Evolutionary conservation across 2,113 vertebrate species (phyloP), one percentile per base, ranked within the genome.

Genomic region (Paramormyrops kingsleyae): DNA sequence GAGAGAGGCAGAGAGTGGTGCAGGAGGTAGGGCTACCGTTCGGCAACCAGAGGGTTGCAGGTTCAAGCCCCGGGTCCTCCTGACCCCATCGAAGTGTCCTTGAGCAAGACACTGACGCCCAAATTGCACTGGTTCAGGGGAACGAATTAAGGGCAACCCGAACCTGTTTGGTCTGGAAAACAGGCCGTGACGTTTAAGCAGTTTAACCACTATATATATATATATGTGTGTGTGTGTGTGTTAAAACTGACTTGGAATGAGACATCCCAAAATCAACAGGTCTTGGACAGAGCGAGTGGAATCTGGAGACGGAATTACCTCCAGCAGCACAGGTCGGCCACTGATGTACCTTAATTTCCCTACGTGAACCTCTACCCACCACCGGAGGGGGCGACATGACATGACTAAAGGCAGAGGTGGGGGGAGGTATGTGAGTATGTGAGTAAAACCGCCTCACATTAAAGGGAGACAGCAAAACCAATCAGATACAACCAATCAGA

Each of bases 111-210:
- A n/a, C n/a, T n/a, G n/a, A n/a, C n/a, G n/a, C n/a, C n/a, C n/a
- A n/a, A n/a, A n/a, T n/a, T n/a, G n/a, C n/a, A n/a, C n/a, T n/a
- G n/a, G n/a, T 90, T 19, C 88, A 84, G 89, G 90, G 92, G 92
- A 46, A 93, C 92, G 93, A 95, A 94, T 93, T 89, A 94, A 94
- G 94, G 92, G 62, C 90, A 92, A 92, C 90, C 89, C 90, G 92
- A 92, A 93, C 93, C 92, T 90, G 74, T 42, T 35, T 42, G 74
- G 74, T 80, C 74, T 80, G 74, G 35, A 80, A 80, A 80, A 80
- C 12, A 39, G 70, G 31, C 35, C 1, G 70, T 77, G 70, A 77
- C 35, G 74, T 80, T 42, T 42, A 42, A 42, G 74, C 74, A 17
- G 74, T 35, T n/a, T n/a, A 80, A 80, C 12, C 6, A 42, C 5